Conservation (phyloP, 2,113 vertebrate genomes). For the Mandrillus leucophaeus region DNA sequence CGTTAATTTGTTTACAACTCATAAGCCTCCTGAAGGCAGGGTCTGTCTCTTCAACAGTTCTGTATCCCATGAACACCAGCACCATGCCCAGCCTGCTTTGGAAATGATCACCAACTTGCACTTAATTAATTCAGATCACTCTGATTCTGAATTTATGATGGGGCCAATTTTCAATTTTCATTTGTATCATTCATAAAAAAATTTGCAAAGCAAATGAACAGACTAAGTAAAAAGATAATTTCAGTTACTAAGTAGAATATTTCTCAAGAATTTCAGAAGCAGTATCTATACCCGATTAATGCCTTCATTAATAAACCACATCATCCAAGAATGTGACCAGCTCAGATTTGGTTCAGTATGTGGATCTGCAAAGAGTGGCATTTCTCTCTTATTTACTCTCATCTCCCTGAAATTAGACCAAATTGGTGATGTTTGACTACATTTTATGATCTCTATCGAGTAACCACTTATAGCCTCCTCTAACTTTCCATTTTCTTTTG, state of each 20-base stretch:
- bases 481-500: conserved; percentile 85
- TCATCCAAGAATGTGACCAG: background rate
- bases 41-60: background rate
- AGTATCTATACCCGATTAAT: background rate
- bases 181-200: conserved; percentile 57
- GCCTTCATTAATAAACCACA: background rate
- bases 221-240: background rate
- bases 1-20: conserved; percentile 23
- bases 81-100: background rate
- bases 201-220: conserved; percentile 44
- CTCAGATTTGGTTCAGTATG: background rate
- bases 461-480: conserved; percentile 77
- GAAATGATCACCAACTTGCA: background rate
- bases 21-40: conserved; percentile 52
- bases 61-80: too few species aligned
- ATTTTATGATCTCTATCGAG: conserved; percentile 69
- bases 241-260: background rate
- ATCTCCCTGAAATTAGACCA: conserved; percentile 52
- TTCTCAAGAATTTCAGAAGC: conserved; percentile 36
- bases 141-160: conserved; percentile 14
- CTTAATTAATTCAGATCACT: conserved; percentile 23
- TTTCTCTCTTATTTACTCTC: conserved; percentile 1
- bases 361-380: background rate
- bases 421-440: conserved; percentile 43
- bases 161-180: conserved; percentile 45